Percentiles rank a stretch among this genome's conserved stretches.
These are phyloP conservation scores for Scaeva pyrastri DNA, from an alignment of 2,888 invertebrate genomes.

Conservation along the genomic window DNA sequence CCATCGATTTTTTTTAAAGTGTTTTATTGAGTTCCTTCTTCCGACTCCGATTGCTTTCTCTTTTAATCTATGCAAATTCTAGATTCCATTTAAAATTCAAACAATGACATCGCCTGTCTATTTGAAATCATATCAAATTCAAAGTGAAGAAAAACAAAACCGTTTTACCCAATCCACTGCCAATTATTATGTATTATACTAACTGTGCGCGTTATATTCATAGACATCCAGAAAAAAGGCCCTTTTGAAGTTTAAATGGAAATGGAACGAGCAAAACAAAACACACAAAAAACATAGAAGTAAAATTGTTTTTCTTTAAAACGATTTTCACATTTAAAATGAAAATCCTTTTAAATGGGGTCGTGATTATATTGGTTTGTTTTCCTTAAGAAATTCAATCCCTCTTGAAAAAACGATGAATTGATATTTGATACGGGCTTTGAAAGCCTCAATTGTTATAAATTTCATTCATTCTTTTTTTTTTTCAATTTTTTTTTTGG, in stretches of 20 bases:
- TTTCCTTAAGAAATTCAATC: conserved; percentile 67
- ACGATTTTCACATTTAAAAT: conserved; percentile 47
- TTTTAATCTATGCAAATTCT: conserved; percentile 47
- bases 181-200: conserved; percentile 56
- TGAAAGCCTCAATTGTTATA: conserved; percentile 67
- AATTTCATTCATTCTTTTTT: conserved; percentile 7
- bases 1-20: conserved; percentile 24
- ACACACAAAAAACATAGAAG: not conserved
- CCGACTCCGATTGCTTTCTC: not conserved
- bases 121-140: conserved; percentile 67
- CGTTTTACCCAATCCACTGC: conserved; percentile 48
- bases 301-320: conserved; percentile 17
- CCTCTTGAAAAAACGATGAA: conserved; percentile 51
- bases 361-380: conserved; percentile 64
- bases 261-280: not conserved
- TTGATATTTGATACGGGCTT: conserved; percentile 70
- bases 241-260: conserved; percentile 38
- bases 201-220: conserved; percentile 33
- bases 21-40: conserved; percentile 24
- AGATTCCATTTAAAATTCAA: conserved; percentile 42
- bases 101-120: conserved; percentile 37
- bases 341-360: conserved; percentile 70
- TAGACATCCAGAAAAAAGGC: conserved; percentile 34
- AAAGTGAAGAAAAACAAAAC: conserved; percentile 59
- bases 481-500: not conserved